Percentiles rank a stretch among this genome's conserved stretches.
Conservation (phyloP, 2,113 vertebrate genomes). For the Tupaia tana region DNA sequence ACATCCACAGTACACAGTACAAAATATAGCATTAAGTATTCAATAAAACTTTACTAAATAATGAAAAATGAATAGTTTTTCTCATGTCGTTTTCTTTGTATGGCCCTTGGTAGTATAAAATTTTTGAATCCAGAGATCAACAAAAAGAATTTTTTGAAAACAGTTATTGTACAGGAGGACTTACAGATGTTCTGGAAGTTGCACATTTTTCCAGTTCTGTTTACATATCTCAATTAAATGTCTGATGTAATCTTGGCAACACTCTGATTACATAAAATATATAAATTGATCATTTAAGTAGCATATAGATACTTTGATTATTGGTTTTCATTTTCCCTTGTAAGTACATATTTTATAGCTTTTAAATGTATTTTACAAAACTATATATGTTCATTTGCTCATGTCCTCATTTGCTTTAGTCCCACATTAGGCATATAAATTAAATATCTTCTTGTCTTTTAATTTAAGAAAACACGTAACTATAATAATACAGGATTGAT, state of each 20-base stretch:
- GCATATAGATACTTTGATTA: not conserved
- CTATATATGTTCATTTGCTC: accelerated
- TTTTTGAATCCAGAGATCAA: not conserved
- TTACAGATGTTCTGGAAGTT: not conserved
- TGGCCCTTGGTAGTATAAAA: not conserved
- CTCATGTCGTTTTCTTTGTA: not conserved
- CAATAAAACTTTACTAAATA: slow-evolving; percentile 29
- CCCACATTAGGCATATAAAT: not conserved
- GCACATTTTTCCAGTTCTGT: not conserved
- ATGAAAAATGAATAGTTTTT: not conserved
- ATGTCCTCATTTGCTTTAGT: not conserved
- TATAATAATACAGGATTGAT: not conserved
- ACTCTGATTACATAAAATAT: not conserved
- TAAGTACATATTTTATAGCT: not conserved
- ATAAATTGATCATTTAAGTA: not conserved
- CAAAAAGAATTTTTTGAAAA: not conserved
- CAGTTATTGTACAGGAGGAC: not conserved
- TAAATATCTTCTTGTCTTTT: not conserved
- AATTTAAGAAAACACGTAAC: not conserved
- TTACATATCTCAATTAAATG: not conserved
- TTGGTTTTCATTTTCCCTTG: not conserved
- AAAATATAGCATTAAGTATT: slow-evolving; percentile 1
- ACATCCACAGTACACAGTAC: not conserved
- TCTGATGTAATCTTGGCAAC: not conserved
- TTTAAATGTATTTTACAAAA: not conserved